Base-by-base conservation (phyloP, 1,140 invertebrate species). In the Amphibalanus amphitrite region DNA sequence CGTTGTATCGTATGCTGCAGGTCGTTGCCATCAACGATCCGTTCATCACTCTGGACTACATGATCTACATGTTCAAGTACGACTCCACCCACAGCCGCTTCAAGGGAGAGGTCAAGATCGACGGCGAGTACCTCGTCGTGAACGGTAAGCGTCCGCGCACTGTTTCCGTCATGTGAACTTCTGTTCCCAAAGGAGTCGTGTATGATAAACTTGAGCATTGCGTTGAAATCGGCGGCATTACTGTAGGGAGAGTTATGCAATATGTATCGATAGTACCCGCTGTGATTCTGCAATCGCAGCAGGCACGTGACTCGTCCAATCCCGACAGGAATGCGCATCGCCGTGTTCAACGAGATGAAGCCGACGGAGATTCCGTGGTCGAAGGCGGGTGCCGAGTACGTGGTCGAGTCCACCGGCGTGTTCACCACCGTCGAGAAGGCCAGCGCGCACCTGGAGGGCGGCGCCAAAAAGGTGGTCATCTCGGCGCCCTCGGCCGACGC, bases 31-130 rank as follows among this genome's bases (percentile, higher is more conserved):
- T 98, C 76, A 98, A 98, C 82, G 95, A 98, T 81, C 95, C 95
- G 0, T 94, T 93, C 84, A 93, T 97, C 79, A 87, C 88, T 73
- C 81, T 95, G 65, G 90, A 95, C 74, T 97, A 98, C 82, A 95
- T 97, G 93, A 94, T 95, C 3, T 99, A 99, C 84, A 88, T 99
- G 84, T 95, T 99, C 84, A 93, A 95, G 78, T 97, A 96, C 82
- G 97, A 99, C 80, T 97, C 95, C 23, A 97, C 94, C 69, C 97
- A 99, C 77, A 95, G 96, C 13, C 85, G 80, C 75, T 93, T 87
- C 82, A 91, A 95, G 79, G 92, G 94, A 67, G 88, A 90, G 72
- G 87, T 98, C 65, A 83, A 85, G 38, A 83, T 86, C 69, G 86
- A 92, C 72, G 90, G 85, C 77, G 89, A 87, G 40, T 82, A 81